These are phyloP conservation scores for Dipodomys stephensi DNA, from an alignment of 2,113 vertebrate genomes.

Conservation along the genomic window DNA sequence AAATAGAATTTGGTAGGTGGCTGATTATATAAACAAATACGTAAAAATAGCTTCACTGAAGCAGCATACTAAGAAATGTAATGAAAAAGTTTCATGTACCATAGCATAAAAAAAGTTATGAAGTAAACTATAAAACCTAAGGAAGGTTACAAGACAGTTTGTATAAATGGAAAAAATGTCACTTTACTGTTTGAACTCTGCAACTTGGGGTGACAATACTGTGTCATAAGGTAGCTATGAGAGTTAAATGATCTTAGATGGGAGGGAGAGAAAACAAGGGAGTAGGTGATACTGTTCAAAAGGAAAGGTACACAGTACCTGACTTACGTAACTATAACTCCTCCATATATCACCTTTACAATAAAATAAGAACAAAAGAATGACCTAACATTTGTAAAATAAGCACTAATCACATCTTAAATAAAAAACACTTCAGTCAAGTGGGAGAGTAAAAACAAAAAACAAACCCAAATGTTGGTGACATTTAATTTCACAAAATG, in stretches of 20 bases:
- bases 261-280: too few relatives aligned
- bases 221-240: neutral
- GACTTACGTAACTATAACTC: too few relatives aligned
- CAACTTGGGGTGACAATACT: neutral
- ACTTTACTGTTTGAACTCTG: neutral
- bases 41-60: neutral
- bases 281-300: too few relatives aligned
- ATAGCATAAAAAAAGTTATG: neutral
- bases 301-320: too few relatives aligned
- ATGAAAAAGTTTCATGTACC: neutral
- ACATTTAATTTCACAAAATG: neutral
- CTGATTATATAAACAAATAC: slow-evolving; percentile 10
- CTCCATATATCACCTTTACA: too few relatives aligned
- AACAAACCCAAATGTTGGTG: slow-evolving; percentile 1
- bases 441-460: neutral
- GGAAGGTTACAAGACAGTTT: neutral
- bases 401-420: neutral
- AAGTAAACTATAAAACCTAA: slow-evolving; percentile 30
- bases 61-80: neutral
- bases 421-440: neutral
- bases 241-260: too few relatives aligned
- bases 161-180: neutral
- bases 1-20: neutral
- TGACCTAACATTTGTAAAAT: neutral
- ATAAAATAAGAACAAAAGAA: neutral